Evolutionary conservation across 2,888 invertebrate species (phyloP).

Genomic region (Acronicta leporina): DNA sequence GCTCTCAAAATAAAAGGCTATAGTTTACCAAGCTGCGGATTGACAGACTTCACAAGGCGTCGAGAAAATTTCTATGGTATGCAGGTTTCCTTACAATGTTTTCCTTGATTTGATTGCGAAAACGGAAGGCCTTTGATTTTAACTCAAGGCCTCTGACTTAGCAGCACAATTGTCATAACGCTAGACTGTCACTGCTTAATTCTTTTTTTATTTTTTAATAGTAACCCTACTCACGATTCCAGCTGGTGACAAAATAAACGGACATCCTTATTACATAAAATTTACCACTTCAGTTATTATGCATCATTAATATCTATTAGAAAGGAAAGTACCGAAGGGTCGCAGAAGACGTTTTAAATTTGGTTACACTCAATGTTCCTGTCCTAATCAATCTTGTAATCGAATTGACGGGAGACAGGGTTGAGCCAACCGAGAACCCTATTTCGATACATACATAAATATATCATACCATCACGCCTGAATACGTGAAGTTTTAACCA

Average conservation of each 20-base stretch:
- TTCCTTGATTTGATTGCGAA: too few relatives aligned
- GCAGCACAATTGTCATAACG: too few relatives aligned
- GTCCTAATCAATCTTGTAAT: conserved; percentile 26
- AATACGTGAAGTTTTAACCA: too few relatives aligned
- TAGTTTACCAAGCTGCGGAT: too few relatives aligned
- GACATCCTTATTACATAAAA: conserved; percentile 19
- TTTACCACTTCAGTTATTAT: conserved; percentile 2
- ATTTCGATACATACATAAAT: background rate
- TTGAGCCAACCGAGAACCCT: background rate
- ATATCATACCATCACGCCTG: background rate
- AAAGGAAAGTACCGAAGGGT: conserved; percentile 22
- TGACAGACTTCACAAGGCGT: too few relatives aligned
- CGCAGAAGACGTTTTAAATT: conserved; percentile 13
- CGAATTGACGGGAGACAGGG: conserved; percentile 10
- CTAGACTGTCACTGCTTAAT: too few relatives aligned
- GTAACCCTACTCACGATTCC: background rate
- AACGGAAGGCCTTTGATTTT: too few relatives aligned
- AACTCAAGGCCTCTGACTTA: too few relatives aligned
- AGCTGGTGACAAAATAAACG: background rate
- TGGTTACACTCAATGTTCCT: conserved; percentile 15
- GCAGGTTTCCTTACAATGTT: too few relatives aligned
- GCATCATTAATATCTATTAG: conserved; percentile 39
- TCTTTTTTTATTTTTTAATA: background rate
- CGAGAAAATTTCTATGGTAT: too few relatives aligned
- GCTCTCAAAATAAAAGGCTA: too few relatives aligned